Conservation (phyloP, 2,797 vertebrate species). For the Allobates femoralis region DNA sequence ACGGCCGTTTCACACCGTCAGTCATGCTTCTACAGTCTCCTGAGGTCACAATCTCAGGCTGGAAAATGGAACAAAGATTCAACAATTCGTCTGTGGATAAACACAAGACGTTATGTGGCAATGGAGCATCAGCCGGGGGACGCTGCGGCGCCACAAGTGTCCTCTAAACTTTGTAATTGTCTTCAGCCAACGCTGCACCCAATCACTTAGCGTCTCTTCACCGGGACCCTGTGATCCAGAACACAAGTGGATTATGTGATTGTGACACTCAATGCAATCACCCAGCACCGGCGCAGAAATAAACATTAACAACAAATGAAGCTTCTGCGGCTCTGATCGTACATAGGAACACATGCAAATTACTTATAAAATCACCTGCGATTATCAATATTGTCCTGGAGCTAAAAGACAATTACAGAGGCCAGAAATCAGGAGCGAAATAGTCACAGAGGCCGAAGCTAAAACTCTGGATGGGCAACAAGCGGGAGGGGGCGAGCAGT, state of each 20-base stretch:
- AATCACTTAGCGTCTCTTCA: constrained; percentile 38
- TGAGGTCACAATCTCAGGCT: too few species aligned
- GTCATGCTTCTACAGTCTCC: too few species aligned
- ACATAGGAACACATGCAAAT: not conserved
- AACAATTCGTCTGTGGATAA: too few species aligned
- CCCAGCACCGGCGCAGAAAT: constrained; percentile 28
- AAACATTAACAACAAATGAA: constrained; percentile 41
- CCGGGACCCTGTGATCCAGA: constrained; percentile 39
- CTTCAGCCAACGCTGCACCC: constrained; percentile 5
- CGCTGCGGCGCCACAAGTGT: not conserved
- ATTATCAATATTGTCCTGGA: not conserved
- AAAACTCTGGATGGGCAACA: too few species aligned
- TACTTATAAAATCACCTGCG: not conserved
- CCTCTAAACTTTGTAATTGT: constrained; percentile 26
- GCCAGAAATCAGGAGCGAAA: too few species aligned
- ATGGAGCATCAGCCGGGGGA: not conserved
- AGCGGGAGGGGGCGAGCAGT: too few species aligned
- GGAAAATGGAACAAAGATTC: too few species aligned
- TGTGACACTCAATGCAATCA: constrained; percentile 35
- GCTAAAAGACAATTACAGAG: too few species aligned
- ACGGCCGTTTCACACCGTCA: too few species aligned
- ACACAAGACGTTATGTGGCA: too few species aligned
- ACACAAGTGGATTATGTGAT: constrained; percentile 36
- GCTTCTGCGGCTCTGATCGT: not conserved
- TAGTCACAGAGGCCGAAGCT: too few species aligned